phyloP scores from a whole-genome alignment of 2,888 invertebrate species.

The Ectemnius continuus region DNA sequence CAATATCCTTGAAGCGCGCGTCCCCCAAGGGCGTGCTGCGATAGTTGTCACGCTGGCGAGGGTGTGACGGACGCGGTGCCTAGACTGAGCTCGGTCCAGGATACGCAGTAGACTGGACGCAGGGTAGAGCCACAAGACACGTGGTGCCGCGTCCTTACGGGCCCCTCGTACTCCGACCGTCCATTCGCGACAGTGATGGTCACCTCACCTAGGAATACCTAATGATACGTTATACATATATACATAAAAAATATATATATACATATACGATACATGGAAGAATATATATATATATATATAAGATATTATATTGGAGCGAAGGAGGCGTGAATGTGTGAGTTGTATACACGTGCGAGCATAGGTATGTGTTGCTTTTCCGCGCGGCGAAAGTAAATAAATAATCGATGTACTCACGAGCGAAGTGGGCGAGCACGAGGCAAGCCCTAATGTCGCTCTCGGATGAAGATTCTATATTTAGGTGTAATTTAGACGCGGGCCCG shows the following conservation, averaged over 20 bases:
- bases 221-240: constrained; percentile 56
- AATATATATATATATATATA: constrained; percentile 11
- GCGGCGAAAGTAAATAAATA: constrained; percentile 20
- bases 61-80: constrained; percentile 62
- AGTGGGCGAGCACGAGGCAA: constrained; percentile 31
- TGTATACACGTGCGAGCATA: constrained; percentile 59
- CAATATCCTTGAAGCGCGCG: neutral
- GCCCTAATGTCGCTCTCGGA: constrained; percentile 12
- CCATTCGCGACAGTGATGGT: constrained; percentile 69
- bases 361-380: constrained; percentile 39
- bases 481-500: constrained; percentile 74
- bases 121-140: constrained; percentile 68
- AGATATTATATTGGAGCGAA: constrained; percentile 48
- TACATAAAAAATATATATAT: constrained; percentile 47
- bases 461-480: constrained; percentile 53
- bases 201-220: constrained; percentile 64
- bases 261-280: constrained; percentile 40
- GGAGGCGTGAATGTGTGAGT: constrained; percentile 60
- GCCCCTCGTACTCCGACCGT: constrained; percentile 60
- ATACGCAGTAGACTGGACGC: constrained; percentile 29
- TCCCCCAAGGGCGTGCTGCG: neutral
- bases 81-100: constrained; percentile 71
- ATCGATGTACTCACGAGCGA: constrained; percentile 2
- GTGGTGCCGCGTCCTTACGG: constrained; percentile 65
- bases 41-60: constrained; percentile 42